These are phyloP conservation scores for Enteromius fasciolatus DNA, from an alignment of 2,797 vertebrate genomes.

Conservation along the genomic window DNA sequence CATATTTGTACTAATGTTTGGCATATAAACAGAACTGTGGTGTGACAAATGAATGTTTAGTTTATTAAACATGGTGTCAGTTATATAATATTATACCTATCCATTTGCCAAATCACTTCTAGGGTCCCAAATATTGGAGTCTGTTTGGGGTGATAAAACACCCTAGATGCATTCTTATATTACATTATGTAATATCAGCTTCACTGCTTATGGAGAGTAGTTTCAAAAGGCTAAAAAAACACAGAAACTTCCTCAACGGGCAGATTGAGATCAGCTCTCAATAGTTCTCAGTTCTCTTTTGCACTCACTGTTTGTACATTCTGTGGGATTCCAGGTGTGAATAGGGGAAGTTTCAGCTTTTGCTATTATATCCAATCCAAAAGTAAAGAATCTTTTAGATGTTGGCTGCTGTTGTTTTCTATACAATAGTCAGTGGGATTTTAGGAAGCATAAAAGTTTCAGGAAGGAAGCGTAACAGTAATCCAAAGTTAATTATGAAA, in stretches of 20 bases:
- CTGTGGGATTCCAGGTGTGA: background rate
- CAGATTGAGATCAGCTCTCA: background rate
- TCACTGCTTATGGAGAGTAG: background rate
- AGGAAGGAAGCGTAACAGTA: background rate
- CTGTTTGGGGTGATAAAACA: background rate
- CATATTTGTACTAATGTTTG: background rate
- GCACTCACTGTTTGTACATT: background rate
- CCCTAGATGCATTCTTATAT: background rate
- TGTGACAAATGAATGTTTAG: too few relatives aligned
- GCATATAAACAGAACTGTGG: too few relatives aligned
- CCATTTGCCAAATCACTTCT: background rate
- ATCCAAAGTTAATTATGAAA: background rate
- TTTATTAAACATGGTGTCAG: background rate
- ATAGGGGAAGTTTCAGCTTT: background rate
- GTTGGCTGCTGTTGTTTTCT: background rate
- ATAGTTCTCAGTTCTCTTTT: slow-evolving; percentile 3
- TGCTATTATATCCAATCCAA: background rate
- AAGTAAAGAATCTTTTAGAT: background rate
- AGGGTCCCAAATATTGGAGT: background rate
- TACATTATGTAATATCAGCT: background rate
- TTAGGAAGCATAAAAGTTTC: background rate
- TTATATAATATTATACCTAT: background rate
- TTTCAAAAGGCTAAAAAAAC: slow-evolving; percentile 17
- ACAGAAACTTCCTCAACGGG: background rate
- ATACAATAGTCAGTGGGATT: background rate